Evolutionary conservation across 2,113 vertebrate species (phyloP).

Genomic region (Sigmodon hispidus): DNA sequence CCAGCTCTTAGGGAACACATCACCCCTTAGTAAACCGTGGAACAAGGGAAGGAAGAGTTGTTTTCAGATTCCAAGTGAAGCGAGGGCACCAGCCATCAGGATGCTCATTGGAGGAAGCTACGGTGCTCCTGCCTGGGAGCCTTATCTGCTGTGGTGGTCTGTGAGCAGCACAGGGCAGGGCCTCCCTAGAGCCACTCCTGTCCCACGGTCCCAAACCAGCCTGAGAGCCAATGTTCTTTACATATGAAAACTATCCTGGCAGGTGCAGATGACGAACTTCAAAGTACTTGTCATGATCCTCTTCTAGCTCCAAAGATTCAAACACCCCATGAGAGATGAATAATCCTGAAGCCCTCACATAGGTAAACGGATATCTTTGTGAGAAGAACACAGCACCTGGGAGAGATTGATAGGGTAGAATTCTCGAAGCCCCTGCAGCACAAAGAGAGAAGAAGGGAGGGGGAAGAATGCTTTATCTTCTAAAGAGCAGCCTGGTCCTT

Average conservation of each 20-base stretch:
- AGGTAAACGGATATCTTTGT: slow-evolving; percentile 26
- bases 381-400: slow-evolving; percentile 29
- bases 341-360: slow-evolving; percentile 49
- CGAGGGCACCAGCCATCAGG: too few species aligned
- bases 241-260: not conserved
- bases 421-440: slow-evolving; percentile 23
- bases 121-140: not conserved
- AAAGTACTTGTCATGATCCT: slow-evolving; percentile 38
- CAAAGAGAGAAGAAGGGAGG: not conserved
- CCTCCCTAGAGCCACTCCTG: not conserved
- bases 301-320: slow-evolving; percentile 65
- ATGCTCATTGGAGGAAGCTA: not conserved
- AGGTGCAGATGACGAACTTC: not conserved
- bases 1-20: not conserved
- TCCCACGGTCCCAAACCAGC: not conserved
- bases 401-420: slow-evolving; percentile 35
- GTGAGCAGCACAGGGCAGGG: not conserved
- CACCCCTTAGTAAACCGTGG: not conserved
- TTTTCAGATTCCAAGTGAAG: not conserved
- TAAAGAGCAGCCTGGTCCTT: slow-evolving; percentile 10
- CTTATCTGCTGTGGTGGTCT: not conserved
- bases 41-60: not conserved
- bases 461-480: slow-evolving; percentile 28
- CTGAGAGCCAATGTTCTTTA: not conserved
- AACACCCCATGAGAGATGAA: slow-evolving; percentile 13